Evolutionary conservation across 2,797 vertebrate genomes (phyloP).

Genomic region (Tadarida brasiliensis): DNA sequence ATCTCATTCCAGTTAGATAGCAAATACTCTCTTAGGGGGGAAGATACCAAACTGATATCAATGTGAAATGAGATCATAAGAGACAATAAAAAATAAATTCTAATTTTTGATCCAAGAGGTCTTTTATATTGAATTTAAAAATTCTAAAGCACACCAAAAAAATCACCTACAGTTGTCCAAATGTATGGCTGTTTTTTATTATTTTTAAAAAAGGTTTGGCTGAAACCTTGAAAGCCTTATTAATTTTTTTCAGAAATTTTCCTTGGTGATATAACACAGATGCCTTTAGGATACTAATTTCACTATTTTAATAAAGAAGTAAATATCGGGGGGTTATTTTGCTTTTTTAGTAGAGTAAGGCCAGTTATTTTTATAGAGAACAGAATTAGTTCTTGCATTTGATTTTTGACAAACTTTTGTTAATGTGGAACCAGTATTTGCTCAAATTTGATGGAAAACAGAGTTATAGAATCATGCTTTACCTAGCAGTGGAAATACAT

Average conservation of each 20-base stretch:
- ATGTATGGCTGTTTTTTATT: slow-evolving; percentile 32
- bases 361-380: slow-evolving; percentile 45
- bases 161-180: slow-evolving; percentile 25
- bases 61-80: neutral
- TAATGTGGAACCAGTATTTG: rapidly evolving
- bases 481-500: slow-evolving; percentile 70
- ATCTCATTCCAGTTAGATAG: neutral
- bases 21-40: neutral
- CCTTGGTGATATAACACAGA: slow-evolving; percentile 61
- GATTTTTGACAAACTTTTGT: slow-evolving; percentile 45
- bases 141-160: slow-evolving; percentile 39
- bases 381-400: slow-evolving; percentile 47
- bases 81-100: slow-evolving; percentile 35
- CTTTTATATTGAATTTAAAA: neutral
- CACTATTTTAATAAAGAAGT: slow-evolving; percentile 58
- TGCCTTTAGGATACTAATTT: slow-evolving; percentile 51
- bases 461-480: slow-evolving; percentile 44
- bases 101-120: slow-evolving; percentile 16
- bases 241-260: slow-evolving; percentile 68
- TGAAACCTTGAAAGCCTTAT: slow-evolving; percentile 61
- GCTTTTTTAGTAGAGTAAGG: neutral
- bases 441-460: neutral
- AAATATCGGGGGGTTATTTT: neutral
- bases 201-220: neutral
- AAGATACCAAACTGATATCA: neutral